Evolutionary conservation across 2,797 vertebrate species (phyloP).

Genomic region (Ceryle rudis): DNA sequence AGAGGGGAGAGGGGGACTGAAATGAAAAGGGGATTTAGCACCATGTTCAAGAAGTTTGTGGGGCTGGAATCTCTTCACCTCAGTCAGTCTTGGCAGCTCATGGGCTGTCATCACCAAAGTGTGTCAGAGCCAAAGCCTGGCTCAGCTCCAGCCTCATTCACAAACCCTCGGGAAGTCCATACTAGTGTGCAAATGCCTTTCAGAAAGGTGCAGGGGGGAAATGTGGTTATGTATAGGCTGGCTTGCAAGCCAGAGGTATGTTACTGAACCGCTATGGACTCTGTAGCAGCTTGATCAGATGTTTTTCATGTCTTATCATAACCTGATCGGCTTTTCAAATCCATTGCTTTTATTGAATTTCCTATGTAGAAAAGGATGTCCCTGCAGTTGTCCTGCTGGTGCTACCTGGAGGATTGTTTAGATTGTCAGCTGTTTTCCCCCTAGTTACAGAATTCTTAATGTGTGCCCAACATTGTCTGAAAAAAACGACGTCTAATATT

Average conservation of each 20-base stretch:
- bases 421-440: neutral
- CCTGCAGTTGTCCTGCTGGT: neutral
- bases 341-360: neutral
- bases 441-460: neutral
- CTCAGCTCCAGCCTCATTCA: neutral
- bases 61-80: neutral
- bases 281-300: neutral
- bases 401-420: neutral
- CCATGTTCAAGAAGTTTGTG: neutral
- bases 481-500: neutral
- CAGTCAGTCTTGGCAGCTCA: rapidly evolving
- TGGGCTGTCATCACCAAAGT: neutral
- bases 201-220: neutral
- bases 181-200: neutral
- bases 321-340: neutral
- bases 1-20: neutral
- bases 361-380: neutral
- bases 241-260: neutral
- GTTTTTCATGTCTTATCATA: neutral
- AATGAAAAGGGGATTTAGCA: neutral
- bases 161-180: neutral
- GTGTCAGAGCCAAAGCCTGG: neutral
- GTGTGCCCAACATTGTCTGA: neutral
- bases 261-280: neutral
- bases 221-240: neutral